Percentiles rank a stretch among this genome's conserved stretches.
These are phyloP conservation scores for Gobionotothen gibberifrons DNA, from an alignment of 2,797 vertebrate species.

Conservation along the genomic window DNA sequence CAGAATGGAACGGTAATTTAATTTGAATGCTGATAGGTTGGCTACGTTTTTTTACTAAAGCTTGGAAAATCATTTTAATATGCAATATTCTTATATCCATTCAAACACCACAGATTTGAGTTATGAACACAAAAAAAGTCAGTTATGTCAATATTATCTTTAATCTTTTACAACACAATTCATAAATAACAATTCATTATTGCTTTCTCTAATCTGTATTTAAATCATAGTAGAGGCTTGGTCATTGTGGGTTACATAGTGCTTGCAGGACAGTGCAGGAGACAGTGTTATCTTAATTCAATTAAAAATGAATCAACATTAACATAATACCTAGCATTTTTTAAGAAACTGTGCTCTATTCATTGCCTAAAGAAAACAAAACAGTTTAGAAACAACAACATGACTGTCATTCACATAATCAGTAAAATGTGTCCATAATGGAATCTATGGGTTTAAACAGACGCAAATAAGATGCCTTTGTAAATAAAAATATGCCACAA, in stretches of 20 bases:
- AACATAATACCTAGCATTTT: constrained; percentile 64
- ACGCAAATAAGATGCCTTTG: constrained; percentile 60
- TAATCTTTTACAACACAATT: constrained; percentile 82
- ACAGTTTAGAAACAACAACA: constrained; percentile 52
- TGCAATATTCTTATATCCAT: neutral
- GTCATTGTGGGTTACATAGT: constrained; percentile 68
- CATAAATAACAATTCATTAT: constrained; percentile 83
- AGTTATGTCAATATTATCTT: constrained; percentile 73
- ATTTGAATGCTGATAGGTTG: too few relatives aligned
- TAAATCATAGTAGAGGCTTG: constrained; percentile 69
- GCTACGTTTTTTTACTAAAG: too few relatives aligned
- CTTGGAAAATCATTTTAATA: neutral
- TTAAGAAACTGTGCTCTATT: constrained; percentile 56
- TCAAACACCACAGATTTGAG: constrained; percentile 1
- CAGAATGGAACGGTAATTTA: too few relatives aligned
- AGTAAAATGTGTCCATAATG: constrained; percentile 36
- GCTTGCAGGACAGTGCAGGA: constrained; percentile 73
- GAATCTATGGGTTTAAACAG: constrained; percentile 43
- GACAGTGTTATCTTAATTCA: constrained; percentile 56
- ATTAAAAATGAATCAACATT: constrained; percentile 67
- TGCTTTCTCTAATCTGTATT: constrained; percentile 77
- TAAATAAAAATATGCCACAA: constrained; percentile 61
- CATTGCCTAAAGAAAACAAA: constrained; percentile 50
- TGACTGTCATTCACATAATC: constrained; percentile 50
- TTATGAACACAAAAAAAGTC: neutral